A percentile compares a stretch with the other conserved stretches of the same genome.
These are phyloP conservation scores for Megaptera novaeangliae DNA, from an alignment of 2,113 vertebrate species.

Conservation along the genomic window DNA sequence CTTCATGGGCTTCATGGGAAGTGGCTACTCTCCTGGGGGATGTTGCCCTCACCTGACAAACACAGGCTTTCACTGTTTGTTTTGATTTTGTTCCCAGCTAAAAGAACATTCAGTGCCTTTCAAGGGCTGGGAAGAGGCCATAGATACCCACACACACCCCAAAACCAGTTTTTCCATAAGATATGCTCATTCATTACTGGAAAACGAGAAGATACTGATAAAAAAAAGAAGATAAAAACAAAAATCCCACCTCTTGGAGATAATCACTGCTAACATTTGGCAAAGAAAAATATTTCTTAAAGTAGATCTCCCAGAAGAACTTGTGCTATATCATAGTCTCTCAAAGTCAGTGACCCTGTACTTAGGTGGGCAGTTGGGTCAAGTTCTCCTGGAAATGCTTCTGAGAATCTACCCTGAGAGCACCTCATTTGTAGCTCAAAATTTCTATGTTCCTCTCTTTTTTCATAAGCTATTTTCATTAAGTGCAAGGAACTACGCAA, in stretches of 20 bases:
- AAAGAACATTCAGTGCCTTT: slow-evolving; percentile 46
- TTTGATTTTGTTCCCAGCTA: slow-evolving; percentile 17
- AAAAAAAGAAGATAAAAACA: background rate
- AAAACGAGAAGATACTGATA: background rate
- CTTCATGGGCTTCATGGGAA: background rate
- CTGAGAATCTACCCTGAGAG: background rate
- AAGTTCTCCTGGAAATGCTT: background rate
- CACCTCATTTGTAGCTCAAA: background rate
- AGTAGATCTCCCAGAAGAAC: background rate
- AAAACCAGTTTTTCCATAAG: background rate
- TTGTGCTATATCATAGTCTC: background rate
- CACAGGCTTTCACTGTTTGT: background rate
- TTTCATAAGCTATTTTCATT: background rate
- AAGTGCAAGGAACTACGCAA: background rate
- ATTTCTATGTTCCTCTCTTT: background rate
- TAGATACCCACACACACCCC: background rate
- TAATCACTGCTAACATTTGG: background rate
- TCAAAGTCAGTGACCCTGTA: background rate
- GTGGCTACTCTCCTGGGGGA: background rate
- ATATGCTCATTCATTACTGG: background rate
- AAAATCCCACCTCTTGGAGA: background rate
- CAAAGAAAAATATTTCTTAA: background rate
- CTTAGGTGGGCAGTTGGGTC: background rate
- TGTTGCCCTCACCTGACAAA: background rate
- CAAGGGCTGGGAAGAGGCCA: background rate